Evolutionary conservation across 2,113 vertebrate species (phyloP).

Genomic region (Coturnix japonica): DNA sequence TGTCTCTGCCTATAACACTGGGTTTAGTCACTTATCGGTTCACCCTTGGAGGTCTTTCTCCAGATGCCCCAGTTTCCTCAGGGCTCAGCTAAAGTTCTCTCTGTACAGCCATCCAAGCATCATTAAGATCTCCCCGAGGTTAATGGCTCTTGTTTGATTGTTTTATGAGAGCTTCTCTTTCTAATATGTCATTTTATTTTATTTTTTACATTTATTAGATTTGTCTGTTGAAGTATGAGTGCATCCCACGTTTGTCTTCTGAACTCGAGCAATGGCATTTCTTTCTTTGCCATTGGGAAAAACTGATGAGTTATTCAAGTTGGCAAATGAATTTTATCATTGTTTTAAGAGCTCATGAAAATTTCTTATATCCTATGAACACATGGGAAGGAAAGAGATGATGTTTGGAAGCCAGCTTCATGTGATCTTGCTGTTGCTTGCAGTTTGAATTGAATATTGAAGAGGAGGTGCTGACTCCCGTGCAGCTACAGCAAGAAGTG

Average conservation of each 20-base stretch:
- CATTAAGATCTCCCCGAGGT: not conserved
- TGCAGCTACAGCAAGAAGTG: not conserved
- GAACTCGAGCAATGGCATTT: not conserved
- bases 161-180: not conserved
- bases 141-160: not conserved
- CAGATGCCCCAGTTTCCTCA: not conserved
- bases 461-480: not conserved
- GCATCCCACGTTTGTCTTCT: not conserved
- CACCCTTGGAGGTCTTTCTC: not conserved
- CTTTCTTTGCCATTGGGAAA: not conserved
- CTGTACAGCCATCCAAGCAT: accelerated
- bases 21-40: not conserved
- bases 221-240: not conserved
- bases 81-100: not conserved
- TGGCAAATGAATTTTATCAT: not conserved
- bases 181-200: not conserved
- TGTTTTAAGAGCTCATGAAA: not conserved
- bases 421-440: not conserved
- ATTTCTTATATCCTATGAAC: not conserved
- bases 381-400: not conserved
- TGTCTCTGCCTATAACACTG: not conserved
- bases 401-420: not conserved
- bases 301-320: not conserved
- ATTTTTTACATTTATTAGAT: not conserved
- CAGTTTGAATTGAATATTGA: not conserved